Percentiles rank a stretch among this genome's conserved stretches.
Evolutionary conservation across 1,140 invertebrate species (phyloP).

Genomic region (Myzus persicae): DNA sequence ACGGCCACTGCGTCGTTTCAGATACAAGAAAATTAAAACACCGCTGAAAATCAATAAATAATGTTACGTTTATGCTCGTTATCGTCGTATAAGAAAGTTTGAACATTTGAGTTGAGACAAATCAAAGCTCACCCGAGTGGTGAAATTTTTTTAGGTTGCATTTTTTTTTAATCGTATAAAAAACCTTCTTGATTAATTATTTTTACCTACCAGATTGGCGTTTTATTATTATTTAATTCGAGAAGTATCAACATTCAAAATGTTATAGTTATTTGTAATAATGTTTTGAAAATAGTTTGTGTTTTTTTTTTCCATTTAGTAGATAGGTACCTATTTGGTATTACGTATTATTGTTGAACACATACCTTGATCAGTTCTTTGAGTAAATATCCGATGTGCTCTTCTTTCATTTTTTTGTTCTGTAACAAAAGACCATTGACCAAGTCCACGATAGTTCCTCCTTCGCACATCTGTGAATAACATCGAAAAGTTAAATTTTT

Average conservation of each 20-base stretch:
- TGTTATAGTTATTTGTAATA: neutral
- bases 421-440: conserved; percentile 73
- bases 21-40: neutral
- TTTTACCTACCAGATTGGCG: neutral
- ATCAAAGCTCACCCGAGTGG: neutral
- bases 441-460: conserved; percentile 81
- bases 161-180: neutral
- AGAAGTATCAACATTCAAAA: neutral
- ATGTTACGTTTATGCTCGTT: neutral
- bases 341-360: neutral
- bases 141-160: neutral
- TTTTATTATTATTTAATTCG: neutral
- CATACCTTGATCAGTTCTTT: conserved; percentile 82
- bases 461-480: conserved; percentile 77
- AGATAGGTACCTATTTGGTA: too few species aligned
- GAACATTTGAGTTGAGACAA: neutral
- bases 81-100: neutral
- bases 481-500: too few species aligned
- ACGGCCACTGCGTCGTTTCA: neutral
- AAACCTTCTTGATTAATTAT: too few species aligned
- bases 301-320: neutral
- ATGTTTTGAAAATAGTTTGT: too few species aligned
- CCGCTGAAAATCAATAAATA: neutral
- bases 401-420: conserved; percentile 80
- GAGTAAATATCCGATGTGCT: conserved; percentile 86